These are phyloP conservation scores for Drosophila dunni DNA, from an alignment of 1,140 invertebrate genomes.

Conservation along the genomic window DNA sequence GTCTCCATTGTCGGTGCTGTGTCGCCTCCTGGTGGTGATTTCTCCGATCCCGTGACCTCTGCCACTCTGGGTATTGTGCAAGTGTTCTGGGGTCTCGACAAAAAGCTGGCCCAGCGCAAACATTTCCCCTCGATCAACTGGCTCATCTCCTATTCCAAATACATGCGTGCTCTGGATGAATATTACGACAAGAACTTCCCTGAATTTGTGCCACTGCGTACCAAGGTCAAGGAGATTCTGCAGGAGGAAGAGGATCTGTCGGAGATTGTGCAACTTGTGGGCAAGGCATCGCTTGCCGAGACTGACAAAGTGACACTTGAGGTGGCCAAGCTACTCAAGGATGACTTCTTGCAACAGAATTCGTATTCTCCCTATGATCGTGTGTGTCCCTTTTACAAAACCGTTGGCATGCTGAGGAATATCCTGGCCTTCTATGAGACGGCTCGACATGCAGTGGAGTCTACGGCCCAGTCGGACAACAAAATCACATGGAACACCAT, in stretches of 20 bases:
- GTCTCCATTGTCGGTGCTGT: conserved; percentile 99
- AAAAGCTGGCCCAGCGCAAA: conserved; percentile 99
- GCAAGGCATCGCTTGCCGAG: conserved; percentile 99
- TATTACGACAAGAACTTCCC: conserved; percentile 99
- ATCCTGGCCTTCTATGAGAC: conserved; percentile 99
- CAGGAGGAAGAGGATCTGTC: conserved; percentile 99
- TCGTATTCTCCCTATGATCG: conserved; percentile 98
- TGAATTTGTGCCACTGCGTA: conserved; percentile 97
- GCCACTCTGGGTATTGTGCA: conserved; percentile 99
- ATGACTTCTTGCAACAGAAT: conserved; percentile 99
- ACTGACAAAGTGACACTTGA: conserved; percentile 99
- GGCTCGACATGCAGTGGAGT: conserved; percentile 98
- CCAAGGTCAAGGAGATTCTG: conserved; percentile 97
- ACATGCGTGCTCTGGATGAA: conserved; percentile 98
- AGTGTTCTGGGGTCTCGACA: conserved; percentile 99
- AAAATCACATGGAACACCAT: conserved; percentile 99
- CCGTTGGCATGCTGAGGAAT: conserved; percentile 98
- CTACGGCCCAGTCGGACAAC: conserved; percentile 99
- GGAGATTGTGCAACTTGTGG: conserved; percentile 99
- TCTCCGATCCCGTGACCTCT: conserved; percentile 99
- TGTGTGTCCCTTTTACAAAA: conserved; percentile 99
- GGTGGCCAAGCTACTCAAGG: conserved; percentile 98
- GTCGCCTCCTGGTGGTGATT: conserved; percentile 99
- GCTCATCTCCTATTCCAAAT: conserved; percentile 99
- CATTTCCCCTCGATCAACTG: conserved; percentile 99